These are phyloP conservation scores for Sciurus niger DNA, from an alignment of 2,113 vertebrate species.

Conservation along the genomic window DNA sequence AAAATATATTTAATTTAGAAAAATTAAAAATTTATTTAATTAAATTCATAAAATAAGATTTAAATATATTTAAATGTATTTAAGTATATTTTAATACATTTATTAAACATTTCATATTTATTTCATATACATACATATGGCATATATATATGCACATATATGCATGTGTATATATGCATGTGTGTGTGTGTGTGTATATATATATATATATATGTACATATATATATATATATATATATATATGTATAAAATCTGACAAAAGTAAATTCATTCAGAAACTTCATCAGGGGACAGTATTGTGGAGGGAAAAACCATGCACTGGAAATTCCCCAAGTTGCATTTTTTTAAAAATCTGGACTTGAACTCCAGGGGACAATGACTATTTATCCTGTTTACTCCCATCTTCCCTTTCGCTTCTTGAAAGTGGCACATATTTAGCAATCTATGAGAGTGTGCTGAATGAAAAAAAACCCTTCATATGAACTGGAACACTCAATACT, in stretches of 20 bases:
- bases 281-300: background rate
- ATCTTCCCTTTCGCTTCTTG: fast-evolving
- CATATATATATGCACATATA: too few relatives aligned
- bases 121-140: too few relatives aligned
- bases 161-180: too few relatives aligned
- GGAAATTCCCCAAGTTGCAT: background rate
- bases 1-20: too few relatives aligned
- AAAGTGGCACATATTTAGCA: background rate
- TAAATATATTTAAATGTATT: too few relatives aligned
- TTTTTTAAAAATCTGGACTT: background rate
- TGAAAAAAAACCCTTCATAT: background rate
- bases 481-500: background rate
- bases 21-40: too few relatives aligned
- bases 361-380: background rate
- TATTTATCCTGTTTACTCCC: background rate
- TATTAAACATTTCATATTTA: too few relatives aligned
- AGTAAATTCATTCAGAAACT: background rate
- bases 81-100: too few relatives aligned
- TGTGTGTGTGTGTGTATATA: background rate
- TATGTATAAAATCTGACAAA: background rate
- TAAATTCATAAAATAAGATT: too few relatives aligned
- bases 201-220: too few relatives aligned
- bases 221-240: too few relatives aligned
- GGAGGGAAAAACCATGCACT: background rate
- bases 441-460: background rate